These are phyloP conservation scores for Ichneumoninae sp. DNA, from an alignment of 2,888 invertebrate species.

Conservation along the genomic window DNA sequence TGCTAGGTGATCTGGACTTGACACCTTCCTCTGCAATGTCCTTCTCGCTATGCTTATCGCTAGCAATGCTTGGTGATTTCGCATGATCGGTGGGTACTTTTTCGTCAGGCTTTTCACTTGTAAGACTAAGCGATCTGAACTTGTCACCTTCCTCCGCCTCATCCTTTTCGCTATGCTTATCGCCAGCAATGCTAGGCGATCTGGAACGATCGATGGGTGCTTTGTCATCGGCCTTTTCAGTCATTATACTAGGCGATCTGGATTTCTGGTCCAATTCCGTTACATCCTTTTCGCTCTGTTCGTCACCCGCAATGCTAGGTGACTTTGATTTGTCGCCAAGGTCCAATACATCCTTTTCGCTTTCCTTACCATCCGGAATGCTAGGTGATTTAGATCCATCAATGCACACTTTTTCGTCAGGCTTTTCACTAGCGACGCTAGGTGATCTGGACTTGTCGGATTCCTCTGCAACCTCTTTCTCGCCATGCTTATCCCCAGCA, in stretches of 20 bases:
- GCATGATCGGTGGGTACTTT: constrained; percentile 32
- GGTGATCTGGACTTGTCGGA: constrained; percentile 24
- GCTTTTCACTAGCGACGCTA: constrained; percentile 39
- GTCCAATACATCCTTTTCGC: constrained; percentile 58
- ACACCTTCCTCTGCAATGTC: neutral
- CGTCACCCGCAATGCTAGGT: constrained; percentile 46
- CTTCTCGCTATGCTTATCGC: constrained; percentile 15
- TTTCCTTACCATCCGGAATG: constrained; percentile 55
- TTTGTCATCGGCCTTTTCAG: constrained; percentile 23
- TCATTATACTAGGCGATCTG: too few relatives aligned
- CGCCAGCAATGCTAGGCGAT: neutral
- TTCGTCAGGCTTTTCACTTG: neutral
- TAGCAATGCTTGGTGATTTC: constrained; percentile 21
- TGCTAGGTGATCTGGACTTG: constrained; percentile 29
- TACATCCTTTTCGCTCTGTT: too few relatives aligned
- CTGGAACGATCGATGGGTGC: too few relatives aligned
- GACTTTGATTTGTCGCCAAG: constrained; percentile 59
- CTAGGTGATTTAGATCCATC: constrained; percentile 4
- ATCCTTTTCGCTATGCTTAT: constrained; percentile 28
- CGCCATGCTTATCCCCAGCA: constrained; percentile 12
- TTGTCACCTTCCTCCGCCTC: too few relatives aligned
- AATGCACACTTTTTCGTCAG: constrained; percentile 20
- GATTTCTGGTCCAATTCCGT: too few relatives aligned
- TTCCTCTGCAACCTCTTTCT: neutral
- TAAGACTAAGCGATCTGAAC: too few relatives aligned